Base-by-base conservation (phyloP, 2,113 vertebrate species). In the rat (Rattus norvegicus) region DNA sequence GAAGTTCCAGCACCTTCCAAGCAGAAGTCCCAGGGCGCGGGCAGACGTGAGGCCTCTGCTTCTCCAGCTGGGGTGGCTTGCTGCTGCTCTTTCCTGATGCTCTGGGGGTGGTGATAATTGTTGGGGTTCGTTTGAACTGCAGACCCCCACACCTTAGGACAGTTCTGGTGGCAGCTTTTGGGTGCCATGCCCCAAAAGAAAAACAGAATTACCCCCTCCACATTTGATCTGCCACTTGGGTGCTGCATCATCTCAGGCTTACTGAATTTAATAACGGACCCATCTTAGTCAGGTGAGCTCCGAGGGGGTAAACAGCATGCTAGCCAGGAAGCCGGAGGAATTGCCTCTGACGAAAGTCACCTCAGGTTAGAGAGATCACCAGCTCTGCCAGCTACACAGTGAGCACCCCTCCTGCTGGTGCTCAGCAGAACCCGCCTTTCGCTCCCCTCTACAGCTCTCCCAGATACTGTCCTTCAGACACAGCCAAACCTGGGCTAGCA, bases 21-120 rank as follows among this genome's bases (percentile, higher is more conserved):
- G 61, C n/a, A 1, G 14, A 80, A 72, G 30, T 72, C 76, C 5
- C 22, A 13, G 47, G 67, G 39, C 36, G 2, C 3, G 19, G 2
- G 47, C 0, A 1, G 33, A 70, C 8, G 52, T 0, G 0, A 19
- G 49, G 17, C 63, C 9, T 7, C n/a, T 12, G 63, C 7, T 22
- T 52, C 36, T 85, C 43, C 30, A 47, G 14, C 12, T 0, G 1
- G 26, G 65, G 63, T 33, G 0, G 0, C 65, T 47, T 9, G 8
- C 26, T 65, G 52, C 76, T 43, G 13, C 1, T 0, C 13, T 24
- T 17, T 16, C 14, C 70, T 30, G 85, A 43, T 33, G 52, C 52
- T 67, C 56, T 47, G 5, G 11, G 52, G 5, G 52, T 54, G 69
- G 7, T 90, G 84, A 70, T 36, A 72, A 28, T 39, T 69, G 52